Conservation (phyloP, 2,113 vertebrate species). For the Cercocebus atys region DNA sequence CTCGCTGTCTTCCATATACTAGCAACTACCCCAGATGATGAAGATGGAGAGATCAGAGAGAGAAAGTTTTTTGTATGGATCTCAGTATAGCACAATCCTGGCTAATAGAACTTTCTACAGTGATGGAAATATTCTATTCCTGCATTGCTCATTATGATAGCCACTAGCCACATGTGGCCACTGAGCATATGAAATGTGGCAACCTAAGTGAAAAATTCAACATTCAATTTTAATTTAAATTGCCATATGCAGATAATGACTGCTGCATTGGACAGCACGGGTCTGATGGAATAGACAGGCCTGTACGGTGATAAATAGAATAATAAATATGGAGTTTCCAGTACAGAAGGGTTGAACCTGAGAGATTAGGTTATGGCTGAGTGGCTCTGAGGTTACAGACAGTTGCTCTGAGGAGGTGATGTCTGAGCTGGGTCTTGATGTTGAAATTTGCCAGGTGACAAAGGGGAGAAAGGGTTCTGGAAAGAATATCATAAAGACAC, state of each 20-base stretch:
- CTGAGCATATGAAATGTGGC: not conserved
- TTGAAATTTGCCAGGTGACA: not conserved
- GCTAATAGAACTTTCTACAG: not conserved
- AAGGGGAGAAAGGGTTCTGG: not conserved
- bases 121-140: not conserved
- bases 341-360: not conserved
- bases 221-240: not conserved
- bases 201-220: not conserved
- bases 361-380: not conserved
- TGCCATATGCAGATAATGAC: not conserved
- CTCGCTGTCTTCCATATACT: not conserved
- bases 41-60: not conserved
- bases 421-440: not conserved
- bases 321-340: not conserved
- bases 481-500: not conserved
- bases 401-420: not conserved
- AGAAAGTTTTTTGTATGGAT: not conserved
- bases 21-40: not conserved
- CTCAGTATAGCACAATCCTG: not conserved
- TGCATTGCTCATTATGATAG: not conserved
- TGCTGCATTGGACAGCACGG: not conserved
- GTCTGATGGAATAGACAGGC: not conserved
- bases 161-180: not conserved
- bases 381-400: not conserved
- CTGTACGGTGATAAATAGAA: not conserved